Evolutionary conservation across 2,113 vertebrate genomes (phyloP).

Genomic region (Hypocryptadius cinnamomeus): DNA sequence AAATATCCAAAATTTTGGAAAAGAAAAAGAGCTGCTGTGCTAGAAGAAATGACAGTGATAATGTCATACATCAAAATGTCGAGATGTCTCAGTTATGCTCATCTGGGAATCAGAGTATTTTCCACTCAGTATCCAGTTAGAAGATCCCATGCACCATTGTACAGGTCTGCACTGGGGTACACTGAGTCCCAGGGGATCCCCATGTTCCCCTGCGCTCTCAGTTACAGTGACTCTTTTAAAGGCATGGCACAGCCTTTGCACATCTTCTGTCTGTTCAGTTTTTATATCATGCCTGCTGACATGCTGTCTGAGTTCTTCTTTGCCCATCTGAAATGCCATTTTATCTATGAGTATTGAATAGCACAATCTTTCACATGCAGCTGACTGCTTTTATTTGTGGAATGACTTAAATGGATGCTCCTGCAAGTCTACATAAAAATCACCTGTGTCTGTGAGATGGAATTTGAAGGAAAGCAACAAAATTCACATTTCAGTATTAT

Average conservation of each 20-base stretch:
- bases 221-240: neutral
- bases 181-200: neutral
- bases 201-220: rapidly evolving
- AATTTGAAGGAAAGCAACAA: neutral
- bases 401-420: neutral
- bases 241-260: neutral
- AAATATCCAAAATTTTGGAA: neutral
- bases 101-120: neutral
- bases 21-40: neutral
- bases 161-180: neutral
- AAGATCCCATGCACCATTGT: rapidly evolving
- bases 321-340: neutral
- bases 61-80: neutral
- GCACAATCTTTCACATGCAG: neutral
- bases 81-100: neutral
- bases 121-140: neutral
- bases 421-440: neutral
- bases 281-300: neutral
- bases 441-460: neutral
- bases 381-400: neutral
- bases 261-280: neutral
- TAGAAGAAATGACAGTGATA: neutral
- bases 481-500: neutral
- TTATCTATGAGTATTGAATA: neutral
- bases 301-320: neutral